Percentiles rank a stretch among this genome's conserved stretches.
phyloP scores from a whole-genome alignment of 2,888 invertebrate genomes.

The Scotopteryx bipunctaria region DNA sequence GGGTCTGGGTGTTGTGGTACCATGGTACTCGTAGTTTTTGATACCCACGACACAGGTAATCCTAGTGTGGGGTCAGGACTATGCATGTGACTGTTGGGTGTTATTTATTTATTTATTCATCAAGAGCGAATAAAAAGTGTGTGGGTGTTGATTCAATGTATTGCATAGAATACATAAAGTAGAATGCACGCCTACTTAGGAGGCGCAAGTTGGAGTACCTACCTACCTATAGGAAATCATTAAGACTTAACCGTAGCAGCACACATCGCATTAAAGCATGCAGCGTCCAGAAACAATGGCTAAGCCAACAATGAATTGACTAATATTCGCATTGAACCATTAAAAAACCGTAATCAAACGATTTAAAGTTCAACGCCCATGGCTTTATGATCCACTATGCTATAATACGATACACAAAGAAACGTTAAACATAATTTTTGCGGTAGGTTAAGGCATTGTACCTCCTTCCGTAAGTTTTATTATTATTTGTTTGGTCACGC shows the following conservation, averaged over 20 bases:
- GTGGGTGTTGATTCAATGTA: background rate
- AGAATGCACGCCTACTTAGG: background rate
- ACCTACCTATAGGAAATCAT: constrained; percentile 35
- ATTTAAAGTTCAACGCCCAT: constrained; percentile 75
- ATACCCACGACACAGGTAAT: no score
- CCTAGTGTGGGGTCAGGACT: no score
- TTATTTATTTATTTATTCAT: no score
- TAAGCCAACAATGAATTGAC: constrained; percentile 60
- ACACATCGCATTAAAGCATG: constrained; percentile 26
- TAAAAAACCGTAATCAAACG: constrained; percentile 77
- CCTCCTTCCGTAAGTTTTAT: constrained; percentile 54
- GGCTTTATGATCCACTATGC: constrained; percentile 60
- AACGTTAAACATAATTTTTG: constrained; percentile 69
- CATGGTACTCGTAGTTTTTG: no score
- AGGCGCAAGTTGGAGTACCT: background rate
- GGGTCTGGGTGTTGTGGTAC: no score
- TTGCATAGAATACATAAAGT: no score
- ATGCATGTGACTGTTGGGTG: no score
- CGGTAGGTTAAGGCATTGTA: constrained; percentile 71
- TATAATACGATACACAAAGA: constrained; percentile 75
- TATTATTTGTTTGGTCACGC: constrained; percentile 44
- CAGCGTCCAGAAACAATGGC: constrained; percentile 44
- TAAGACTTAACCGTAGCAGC: constrained; percentile 37
- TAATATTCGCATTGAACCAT: constrained; percentile 68
- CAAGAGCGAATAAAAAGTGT: no score